Base-by-base conservation (phyloP, 1,140 invertebrate species). In the Chrysopa pallens region DNA sequence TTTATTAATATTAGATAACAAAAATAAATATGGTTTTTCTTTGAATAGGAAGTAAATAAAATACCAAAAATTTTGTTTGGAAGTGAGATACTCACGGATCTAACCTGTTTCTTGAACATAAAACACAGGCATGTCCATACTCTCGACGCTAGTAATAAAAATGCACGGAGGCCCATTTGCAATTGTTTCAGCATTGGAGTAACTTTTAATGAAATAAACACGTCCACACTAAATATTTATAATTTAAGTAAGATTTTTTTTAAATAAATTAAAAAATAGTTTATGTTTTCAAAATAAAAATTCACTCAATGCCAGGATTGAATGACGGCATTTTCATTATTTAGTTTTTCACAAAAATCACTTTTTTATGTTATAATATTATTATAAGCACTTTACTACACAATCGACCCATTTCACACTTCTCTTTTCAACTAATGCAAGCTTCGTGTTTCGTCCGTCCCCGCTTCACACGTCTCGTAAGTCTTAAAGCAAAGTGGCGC, bases 121-220 rank as follows among this genome's bases (percentile, higher is more conserved):
- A 88, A 95, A 72, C 86, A 92, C 64, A 95, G 74, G 74, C 90
- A 95, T 74, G 84, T 92, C 90, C 92, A 96, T 68, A 96, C 84
- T 73, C 89, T 90, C 59, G 88, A 89, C 60, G 88, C 87, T 62
- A 93, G 74, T 63, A 92, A 72, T 69, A 92, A 79, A 67, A 93
- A 90, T 70, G 86, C 84, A 73, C 86, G 80, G 70, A 94, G 81
- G 73, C 89, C 87, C 87, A 92, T 93, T 78, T 90, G 85, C 77
- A 92, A 75, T 75, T 87, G 82, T 69, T 90, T 92, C 75, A 88
- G 82, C 89, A 94, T 94, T 80, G 59, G 55, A 53, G 27, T 36
- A 33, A 2, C n/a, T 9, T 9, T 33, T 33, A 33, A 33, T 12
- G 31, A 5, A 23, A 23, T 23, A 23, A 23, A 23, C 17, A 23